These are phyloP conservation scores for Mercenaria mercenaria DNA, from an alignment of 1,140 invertebrate species.

Conservation along the genomic window DNA sequence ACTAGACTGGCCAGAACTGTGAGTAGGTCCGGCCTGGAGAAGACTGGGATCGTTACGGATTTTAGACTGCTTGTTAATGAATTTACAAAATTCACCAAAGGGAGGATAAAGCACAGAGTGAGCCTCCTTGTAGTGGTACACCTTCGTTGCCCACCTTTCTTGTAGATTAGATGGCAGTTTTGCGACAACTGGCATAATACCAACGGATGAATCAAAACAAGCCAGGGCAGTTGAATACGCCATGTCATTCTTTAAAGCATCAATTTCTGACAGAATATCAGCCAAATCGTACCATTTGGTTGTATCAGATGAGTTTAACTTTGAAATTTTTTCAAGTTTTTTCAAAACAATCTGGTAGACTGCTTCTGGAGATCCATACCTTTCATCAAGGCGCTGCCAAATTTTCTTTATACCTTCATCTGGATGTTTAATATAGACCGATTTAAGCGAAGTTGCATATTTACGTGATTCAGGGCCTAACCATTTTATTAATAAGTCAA, in stretches of 20 bases:
- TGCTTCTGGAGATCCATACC: not conserved
- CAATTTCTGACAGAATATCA: conserved; percentile 54
- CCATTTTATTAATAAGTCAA: conserved; percentile 19
- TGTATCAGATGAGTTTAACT: not conserved
- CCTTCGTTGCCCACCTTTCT: conserved; percentile 30
- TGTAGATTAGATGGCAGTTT: conserved; percentile 17
- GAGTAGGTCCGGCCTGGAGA: not conserved
- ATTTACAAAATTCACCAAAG: conserved; percentile 17
- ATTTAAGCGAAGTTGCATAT: not conserved
- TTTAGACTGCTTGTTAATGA: not conserved
- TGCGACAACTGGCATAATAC: not conserved
- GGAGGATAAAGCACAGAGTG: not conserved
- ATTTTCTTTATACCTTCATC: not conserved
- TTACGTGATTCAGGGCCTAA: not conserved
- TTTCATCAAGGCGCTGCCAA: not conserved
- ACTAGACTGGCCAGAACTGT: not conserved
- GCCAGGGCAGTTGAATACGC: not conserved
- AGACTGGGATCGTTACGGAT: conserved; percentile 50
- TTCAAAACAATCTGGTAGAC: not conserved
- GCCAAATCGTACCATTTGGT: conserved; percentile 16
- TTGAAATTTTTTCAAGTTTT: not conserved
- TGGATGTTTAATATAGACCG: not conserved
- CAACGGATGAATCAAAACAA: conserved; percentile 4
- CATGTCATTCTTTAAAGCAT: conserved; percentile 31
- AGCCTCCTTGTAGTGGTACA: not conserved